These are phyloP conservation scores for Rhinophrynus dorsalis DNA, from an alignment of 2,797 vertebrate species.

Conservation along the genomic window DNA sequence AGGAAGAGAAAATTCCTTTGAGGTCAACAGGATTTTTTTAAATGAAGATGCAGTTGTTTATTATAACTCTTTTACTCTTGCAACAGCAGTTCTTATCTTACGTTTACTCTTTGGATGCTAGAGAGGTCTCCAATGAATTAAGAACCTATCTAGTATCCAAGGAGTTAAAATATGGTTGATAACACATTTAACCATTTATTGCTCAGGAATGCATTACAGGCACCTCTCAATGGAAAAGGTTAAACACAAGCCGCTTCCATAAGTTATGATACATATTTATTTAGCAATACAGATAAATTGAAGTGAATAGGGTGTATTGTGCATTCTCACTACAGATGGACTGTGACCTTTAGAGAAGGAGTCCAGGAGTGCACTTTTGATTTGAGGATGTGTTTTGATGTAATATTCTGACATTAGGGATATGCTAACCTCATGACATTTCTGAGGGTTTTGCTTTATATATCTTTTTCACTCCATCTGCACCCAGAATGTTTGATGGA, in stretches of 20 bases:
- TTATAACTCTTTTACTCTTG: no score
- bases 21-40: no score
- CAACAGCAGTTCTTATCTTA: no score
- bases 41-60: no score
- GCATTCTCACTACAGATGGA: slow-evolving; percentile 34
- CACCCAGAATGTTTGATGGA: slow-evolving; percentile 11
- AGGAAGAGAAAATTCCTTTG: no score
- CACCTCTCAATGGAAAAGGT: neutral
- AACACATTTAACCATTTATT: no score
- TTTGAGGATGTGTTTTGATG: slow-evolving; percentile 42
- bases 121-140: no score
- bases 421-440: slow-evolving; percentile 40
- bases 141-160: no score
- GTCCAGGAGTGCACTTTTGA: slow-evolving; percentile 33
- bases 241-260: neutral
- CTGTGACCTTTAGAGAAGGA: slow-evolving; percentile 43
- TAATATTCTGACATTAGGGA: slow-evolving; percentile 48
- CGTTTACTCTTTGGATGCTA: no score
- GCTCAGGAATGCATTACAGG: neutral
- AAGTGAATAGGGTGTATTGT: slow-evolving; percentile 21
- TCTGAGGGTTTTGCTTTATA: slow-evolving; percentile 32
- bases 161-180: no score
- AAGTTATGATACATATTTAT: slow-evolving; percentile 29
- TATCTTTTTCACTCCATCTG: slow-evolving; percentile 6
- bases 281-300: slow-evolving; percentile 4